phyloP scores from a whole-genome alignment of 2,113 vertebrate genomes.

The Prionailurus bengalensis region DNA sequence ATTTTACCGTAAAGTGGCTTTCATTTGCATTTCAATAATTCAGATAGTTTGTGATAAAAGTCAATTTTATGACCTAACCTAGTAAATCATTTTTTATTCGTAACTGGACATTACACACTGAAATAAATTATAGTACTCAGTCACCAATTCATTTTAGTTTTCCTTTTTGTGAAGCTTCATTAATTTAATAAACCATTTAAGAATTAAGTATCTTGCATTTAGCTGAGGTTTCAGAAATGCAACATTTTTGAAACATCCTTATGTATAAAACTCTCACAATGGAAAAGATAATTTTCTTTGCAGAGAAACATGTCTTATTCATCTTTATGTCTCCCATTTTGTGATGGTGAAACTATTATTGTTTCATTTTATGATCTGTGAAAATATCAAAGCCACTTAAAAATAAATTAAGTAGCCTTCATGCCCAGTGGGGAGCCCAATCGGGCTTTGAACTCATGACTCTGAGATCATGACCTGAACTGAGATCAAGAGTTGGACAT shows the following conservation, averaged over 20 bases:
- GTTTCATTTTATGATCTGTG: constrained; percentile 32
- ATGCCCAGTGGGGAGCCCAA: too few species aligned
- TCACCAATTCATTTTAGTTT: constrained; percentile 7
- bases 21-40: background rate
- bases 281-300: background rate
- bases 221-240: background rate
- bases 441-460: too few species aligned
- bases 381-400: background rate
- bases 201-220: constrained; percentile 10
- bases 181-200: constrained; percentile 42
- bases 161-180: background rate
- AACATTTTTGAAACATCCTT: background rate
- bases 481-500: too few species aligned
- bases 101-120: background rate
- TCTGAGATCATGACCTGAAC: too few species aligned
- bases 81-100: background rate
- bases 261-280: background rate
- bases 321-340: background rate
- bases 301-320: background rate
- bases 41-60: background rate
- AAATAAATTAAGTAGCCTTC: too few species aligned
- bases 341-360: background rate
- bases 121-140: constrained; percentile 52
- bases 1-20: background rate
- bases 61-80: background rate